phyloP scores from a whole-genome alignment of 2,888 invertebrate genomes.

The Luffia ferchaultella region DNA sequence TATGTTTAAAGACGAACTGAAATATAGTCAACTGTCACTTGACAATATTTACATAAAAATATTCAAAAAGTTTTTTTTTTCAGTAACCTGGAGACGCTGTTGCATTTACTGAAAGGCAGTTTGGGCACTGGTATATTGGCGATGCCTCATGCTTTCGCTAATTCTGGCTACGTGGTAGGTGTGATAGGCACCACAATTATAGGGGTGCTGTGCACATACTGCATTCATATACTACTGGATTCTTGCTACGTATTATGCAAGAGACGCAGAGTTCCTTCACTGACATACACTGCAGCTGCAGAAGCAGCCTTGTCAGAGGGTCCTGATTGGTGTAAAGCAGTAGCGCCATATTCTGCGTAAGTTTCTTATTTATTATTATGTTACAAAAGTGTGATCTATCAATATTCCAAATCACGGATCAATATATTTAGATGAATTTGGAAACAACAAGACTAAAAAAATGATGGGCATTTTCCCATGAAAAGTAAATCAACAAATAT shows the following conservation, averaged over 20 bases:
- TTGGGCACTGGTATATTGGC: conserved; percentile 92
- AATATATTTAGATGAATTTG: no score
- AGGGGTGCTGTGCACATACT: conserved; percentile 91
- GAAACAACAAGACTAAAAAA: no score
- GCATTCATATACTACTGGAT: conserved; percentile 87
- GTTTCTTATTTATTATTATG: conserved; percentile 25
- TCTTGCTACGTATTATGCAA: conserved; percentile 71
- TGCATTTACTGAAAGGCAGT: conserved; percentile 89
- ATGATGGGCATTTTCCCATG: no score
- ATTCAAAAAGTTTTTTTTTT: no score
- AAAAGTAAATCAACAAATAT: no score
- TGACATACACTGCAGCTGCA: conserved; percentile 84
- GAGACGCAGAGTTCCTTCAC: conserved; percentile 65
- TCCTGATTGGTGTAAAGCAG: conserved; percentile 69
- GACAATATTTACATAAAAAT: no score
- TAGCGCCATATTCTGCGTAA: conserved; percentile 74
- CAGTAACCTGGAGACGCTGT: conserved; percentile 81
- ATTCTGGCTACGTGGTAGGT: conserved; percentile 85
- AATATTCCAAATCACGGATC: no score
- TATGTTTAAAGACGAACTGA: no score
- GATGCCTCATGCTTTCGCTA: conserved; percentile 86
- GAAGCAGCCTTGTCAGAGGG: conserved; percentile 82
- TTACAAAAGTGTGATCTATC: conserved; percentile 1
- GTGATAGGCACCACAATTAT: conserved; percentile 82
- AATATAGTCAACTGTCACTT: no score